phyloP scores from a whole-genome alignment of 2,888 invertebrate genomes.

The Spisula subtruncata region DNA sequence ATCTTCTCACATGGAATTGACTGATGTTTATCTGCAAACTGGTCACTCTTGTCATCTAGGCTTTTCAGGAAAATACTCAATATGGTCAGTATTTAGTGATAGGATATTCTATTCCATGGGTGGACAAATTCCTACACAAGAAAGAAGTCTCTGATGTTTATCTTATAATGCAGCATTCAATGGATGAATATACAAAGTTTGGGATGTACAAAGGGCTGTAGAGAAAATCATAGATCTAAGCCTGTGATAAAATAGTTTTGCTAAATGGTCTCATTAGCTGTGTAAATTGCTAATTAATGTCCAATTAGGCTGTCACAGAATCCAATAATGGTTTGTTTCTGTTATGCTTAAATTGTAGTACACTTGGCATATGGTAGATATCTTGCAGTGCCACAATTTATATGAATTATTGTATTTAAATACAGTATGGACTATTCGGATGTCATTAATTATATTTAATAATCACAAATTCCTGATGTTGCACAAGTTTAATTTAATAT shows the following conservation, averaged over 20 bases:
- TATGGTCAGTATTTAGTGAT: not conserved
- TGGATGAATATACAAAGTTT: not conserved
- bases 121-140: not conserved
- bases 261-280: not conserved
- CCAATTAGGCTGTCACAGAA: not conserved
- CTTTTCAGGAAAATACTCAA: too few relatives aligned
- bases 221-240: not conserved
- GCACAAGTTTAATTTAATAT: too few relatives aligned
- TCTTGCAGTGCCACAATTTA: too few relatives aligned
- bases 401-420: too few relatives aligned
- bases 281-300: not conserved
- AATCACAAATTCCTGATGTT: too few relatives aligned
- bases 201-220: not conserved
- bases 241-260: not conserved
- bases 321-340: not conserved
- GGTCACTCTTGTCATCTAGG: too few relatives aligned
- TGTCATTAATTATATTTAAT: too few relatives aligned
- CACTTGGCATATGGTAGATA: not conserved
- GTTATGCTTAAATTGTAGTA: not conserved
- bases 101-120: not conserved
- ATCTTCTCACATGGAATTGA: not conserved
- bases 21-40: not conserved
- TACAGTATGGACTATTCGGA: too few relatives aligned
- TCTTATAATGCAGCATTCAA: not conserved
- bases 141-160: not conserved